Evolutionary conservation across 2,888 invertebrate species (phyloP).

Genomic region (Epinotia bilunana): DNA sequence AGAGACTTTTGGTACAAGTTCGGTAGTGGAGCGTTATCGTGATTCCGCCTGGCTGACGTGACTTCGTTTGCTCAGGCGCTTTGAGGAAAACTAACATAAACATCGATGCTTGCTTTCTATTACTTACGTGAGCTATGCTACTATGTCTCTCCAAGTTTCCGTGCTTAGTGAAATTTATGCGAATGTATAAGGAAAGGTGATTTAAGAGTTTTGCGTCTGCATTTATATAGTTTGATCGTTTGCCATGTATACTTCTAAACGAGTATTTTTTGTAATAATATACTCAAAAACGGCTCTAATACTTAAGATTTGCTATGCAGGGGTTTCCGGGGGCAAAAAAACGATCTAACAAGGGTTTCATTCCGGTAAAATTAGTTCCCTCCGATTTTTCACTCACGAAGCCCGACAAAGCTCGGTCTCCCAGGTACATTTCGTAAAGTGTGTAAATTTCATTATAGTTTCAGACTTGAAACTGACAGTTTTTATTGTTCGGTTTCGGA

Average conservation of each 20-base stretch:
- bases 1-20: conserved; percentile 17
- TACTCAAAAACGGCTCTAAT: too few species aligned
- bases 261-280: too few species aligned
- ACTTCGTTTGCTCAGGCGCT: conserved; percentile 76
- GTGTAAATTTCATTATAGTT: background rate
- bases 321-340: too few species aligned
- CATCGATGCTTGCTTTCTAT: conserved; percentile 60
- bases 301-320: too few species aligned
- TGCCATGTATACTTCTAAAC: too few species aligned
- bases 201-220: background rate
- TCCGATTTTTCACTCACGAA: too few species aligned
- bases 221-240: conserved; percentile 8
- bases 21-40: conserved; percentile 57
- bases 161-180: conserved; percentile 27
- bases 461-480: background rate
- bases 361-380: too few species aligned
- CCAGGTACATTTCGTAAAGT: too few species aligned
- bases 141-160: conserved; percentile 30
- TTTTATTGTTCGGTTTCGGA: background rate
- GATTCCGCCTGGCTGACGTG: conserved; percentile 74
- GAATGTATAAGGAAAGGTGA: conserved; percentile 9
- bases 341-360: too few species aligned
- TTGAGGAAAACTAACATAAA: conserved; percentile 80
- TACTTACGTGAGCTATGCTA: conserved; percentile 51
- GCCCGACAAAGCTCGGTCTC: too few species aligned